These are phyloP conservation scores for Steatocranus sp. DNA, from an alignment of 2,797 vertebrate genomes.

Conservation along the genomic window DNA sequence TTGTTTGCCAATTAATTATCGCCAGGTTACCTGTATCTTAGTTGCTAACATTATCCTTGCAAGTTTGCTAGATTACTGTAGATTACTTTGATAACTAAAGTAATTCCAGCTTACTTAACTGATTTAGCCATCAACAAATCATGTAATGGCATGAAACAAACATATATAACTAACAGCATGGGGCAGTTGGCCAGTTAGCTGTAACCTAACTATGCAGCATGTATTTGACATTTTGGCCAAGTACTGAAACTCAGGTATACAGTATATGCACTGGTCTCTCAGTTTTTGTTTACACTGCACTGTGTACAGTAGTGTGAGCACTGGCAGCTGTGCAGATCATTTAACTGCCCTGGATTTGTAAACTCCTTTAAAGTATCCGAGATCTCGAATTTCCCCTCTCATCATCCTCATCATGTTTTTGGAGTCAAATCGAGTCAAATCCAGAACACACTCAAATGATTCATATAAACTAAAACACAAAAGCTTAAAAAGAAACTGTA, in stretches of 20 bases:
- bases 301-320: neutral
- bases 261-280: neutral
- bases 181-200: neutral
- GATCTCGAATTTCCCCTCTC: neutral
- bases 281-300: neutral
- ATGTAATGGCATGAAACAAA: neutral
- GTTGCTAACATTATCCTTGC: neutral
- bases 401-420: neutral
- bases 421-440: neutral
- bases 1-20: neutral
- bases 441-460: neutral
- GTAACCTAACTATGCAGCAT: fast-evolving
- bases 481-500: neutral
- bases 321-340: neutral
- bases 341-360: neutral
- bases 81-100: neutral
- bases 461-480: neutral
- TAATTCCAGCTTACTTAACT: neutral
- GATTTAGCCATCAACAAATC: neutral
- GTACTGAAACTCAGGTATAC: neutral
- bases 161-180: fast-evolving
- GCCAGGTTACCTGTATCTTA: neutral
- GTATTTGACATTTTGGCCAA: neutral
- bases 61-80: neutral
- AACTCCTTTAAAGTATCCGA: neutral